These are phyloP conservation scores for Hydra vulgaris DNA, from an alignment of 30 jellyfish, hydroid and myxozoan species.

Conservation along the genomic window DNA sequence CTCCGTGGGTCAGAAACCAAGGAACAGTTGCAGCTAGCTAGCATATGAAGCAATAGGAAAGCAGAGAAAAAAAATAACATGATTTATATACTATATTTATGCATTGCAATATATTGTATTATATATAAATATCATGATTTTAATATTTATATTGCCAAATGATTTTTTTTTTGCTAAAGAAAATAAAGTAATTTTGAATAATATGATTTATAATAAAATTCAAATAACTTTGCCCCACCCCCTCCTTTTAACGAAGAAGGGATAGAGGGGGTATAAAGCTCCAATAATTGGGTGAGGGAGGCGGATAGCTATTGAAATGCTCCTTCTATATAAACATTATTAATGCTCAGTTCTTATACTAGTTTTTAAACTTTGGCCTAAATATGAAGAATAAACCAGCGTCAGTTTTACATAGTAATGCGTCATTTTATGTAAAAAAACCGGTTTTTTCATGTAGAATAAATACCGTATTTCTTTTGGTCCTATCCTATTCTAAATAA, in stretches of 20 bases:
- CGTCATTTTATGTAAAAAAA: background rate
- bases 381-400: background rate
- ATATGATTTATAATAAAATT: too few relatives aligned
- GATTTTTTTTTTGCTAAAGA: too few relatives aligned
- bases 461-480: background rate
- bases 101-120: too few relatives aligned
- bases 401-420: background rate
- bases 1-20: too few relatives aligned
- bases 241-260: background rate
- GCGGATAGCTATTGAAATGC: background rate
- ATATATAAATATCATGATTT: too few relatives aligned
- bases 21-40: too few relatives aligned
- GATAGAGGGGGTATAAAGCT: background rate
- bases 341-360: background rate
- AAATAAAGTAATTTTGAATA: too few relatives aligned
- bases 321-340: background rate
- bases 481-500: background rate
- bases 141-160: too few relatives aligned
- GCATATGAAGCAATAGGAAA: too few relatives aligned
- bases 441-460: background rate
- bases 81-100: too few relatives aligned
- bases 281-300: background rate
- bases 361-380: background rate
- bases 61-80: too few relatives aligned
- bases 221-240: too few relatives aligned